Conservation (phyloP, 2,113 vertebrate species). For the Diadophis punctatus region DNA sequence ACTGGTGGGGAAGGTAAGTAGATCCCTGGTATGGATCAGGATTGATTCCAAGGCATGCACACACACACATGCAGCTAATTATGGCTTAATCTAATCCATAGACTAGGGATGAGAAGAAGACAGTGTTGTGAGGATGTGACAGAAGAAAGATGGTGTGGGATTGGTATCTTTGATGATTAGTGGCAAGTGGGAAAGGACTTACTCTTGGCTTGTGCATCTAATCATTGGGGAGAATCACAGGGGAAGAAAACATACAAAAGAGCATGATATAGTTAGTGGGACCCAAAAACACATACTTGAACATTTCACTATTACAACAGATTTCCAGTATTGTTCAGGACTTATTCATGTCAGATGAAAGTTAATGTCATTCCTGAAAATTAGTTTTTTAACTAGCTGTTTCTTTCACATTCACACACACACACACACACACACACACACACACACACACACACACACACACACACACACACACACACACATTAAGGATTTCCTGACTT, state of each 20-base stretch:
- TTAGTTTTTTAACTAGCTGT: not conserved
- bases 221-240: not conserved
- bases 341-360: not conserved
- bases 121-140: not conserved
- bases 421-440: not conserved
- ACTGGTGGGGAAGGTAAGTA: no score
- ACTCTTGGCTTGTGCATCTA: not conserved
- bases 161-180: not conserved
- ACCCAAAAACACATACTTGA: not conserved
- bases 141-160: not conserved
- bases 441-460: no score
- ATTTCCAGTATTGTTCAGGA: accelerated
- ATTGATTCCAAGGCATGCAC: not conserved
- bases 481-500: not conserved
- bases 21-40: no score
- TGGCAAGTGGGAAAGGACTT: not conserved
- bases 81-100: not conserved
- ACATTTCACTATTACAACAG: not conserved
- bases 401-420: not conserved
- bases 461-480: not conserved
- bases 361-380: not conserved
- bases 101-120: not conserved
- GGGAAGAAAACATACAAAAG: not conserved
- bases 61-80: not conserved
- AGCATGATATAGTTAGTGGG: not conserved